These are phyloP conservation scores for Loxodonta africana DNA, from an alignment of 2,113 vertebrate species.

Conservation along the genomic window DNA sequence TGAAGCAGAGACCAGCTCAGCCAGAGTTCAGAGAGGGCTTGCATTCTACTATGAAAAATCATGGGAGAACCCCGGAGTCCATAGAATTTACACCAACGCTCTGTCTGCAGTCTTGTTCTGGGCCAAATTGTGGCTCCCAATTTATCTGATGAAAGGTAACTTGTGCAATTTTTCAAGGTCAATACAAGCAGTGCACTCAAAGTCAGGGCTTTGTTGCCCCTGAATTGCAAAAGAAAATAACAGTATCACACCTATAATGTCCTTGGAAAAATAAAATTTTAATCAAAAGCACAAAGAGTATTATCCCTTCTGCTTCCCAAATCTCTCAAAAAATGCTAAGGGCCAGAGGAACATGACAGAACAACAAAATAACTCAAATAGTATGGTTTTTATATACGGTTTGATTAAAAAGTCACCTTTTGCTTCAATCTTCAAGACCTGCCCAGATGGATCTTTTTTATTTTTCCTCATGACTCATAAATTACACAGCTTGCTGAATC, in stretches of 20 bases:
- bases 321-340: constrained; percentile 57
- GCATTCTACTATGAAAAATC: neutral
- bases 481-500: constrained; percentile 64
- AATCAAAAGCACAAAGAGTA: constrained; percentile 34
- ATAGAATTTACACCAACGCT: constrained; percentile 4
- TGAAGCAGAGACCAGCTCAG: neutral
- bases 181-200: neutral
- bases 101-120: neutral
- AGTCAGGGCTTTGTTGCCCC: neutral
- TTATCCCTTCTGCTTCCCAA: neutral
- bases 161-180: constrained; percentile 68
- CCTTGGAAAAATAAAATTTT: neutral
- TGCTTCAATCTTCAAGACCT: constrained; percentile 53
- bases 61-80: neutral
- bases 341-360: neutral
- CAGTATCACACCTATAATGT: neutral
- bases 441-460: constrained; percentile 57
- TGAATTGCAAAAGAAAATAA: constrained; percentile 31
- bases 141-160: constrained; percentile 59
- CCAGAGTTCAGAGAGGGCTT: constrained; percentile 36
- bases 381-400: neutral
- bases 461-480: constrained; percentile 66
- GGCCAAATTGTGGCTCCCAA: neutral
- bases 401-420: constrained; percentile 55
- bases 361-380: neutral